A percentile compares a stretch with the other conserved stretches of the same genome.
These are phyloP conservation scores for Drosophila ogumai DNA, from an alignment of 1,140 invertebrate species.

Conservation along the genomic window DNA sequence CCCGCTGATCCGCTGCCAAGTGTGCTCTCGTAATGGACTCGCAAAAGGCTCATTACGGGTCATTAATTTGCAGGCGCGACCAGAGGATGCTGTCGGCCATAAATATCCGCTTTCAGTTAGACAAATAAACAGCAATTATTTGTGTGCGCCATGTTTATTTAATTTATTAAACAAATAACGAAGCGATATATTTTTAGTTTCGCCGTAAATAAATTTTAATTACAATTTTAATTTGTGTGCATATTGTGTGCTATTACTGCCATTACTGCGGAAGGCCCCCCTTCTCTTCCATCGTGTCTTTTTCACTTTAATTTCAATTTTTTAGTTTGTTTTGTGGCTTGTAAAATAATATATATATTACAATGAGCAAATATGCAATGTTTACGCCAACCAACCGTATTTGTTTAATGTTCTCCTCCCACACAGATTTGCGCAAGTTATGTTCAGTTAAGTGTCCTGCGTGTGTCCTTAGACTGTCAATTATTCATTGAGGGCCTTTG, in stretches of 20 bases:
- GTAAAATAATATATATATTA: conserved; percentile 35
- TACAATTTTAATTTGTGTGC: conserved; percentile 46
- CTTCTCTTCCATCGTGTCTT: neutral
- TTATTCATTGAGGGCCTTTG: conserved; percentile 80
- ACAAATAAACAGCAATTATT: conserved; percentile 76
- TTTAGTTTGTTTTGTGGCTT: conserved; percentile 49
- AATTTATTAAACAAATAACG: conserved; percentile 54
- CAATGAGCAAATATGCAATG: conserved; percentile 61
- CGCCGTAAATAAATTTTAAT: conserved; percentile 48
- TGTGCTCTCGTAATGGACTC: conserved; percentile 27
- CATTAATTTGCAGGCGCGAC: conserved; percentile 68
- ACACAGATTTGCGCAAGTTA: conserved; percentile 84
- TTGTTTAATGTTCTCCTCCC: conserved; percentile 52
- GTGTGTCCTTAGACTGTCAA: conserved; percentile 82
- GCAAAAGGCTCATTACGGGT: conserved; percentile 55
- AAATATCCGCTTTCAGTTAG: conserved; percentile 75
- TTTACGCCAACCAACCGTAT: conserved; percentile 39
- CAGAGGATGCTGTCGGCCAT: conserved; percentile 52
- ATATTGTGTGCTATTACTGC: conserved; percentile 13
- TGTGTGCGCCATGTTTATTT: conserved; percentile 52
- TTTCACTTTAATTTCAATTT: conserved; percentile 32
- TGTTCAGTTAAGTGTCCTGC: conserved; percentile 82
- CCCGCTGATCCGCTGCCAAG: conserved; percentile 23
- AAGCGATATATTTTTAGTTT: conserved; percentile 40
- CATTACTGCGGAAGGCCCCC: conserved; percentile 3